Evolutionary conservation across 2,113 vertebrate species (phyloP).

Genomic region (Phocoena phocoena): DNA sequence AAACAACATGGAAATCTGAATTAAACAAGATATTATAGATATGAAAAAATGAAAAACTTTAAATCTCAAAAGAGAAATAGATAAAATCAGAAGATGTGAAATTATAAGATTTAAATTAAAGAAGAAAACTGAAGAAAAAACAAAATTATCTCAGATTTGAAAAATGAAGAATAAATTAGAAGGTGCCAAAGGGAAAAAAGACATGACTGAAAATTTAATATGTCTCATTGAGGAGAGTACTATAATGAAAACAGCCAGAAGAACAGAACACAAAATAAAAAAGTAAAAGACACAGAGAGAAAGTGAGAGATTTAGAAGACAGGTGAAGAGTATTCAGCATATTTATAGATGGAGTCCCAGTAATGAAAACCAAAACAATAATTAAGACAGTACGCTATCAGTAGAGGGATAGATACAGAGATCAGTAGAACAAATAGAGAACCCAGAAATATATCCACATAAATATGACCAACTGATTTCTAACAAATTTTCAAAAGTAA

Average conservation of each 20-base stretch:
- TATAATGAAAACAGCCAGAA: neutral
- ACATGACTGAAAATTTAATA: neutral
- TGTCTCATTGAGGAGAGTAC: neutral
- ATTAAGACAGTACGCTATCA: neutral
- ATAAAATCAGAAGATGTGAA: neutral
- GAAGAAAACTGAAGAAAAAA: neutral
- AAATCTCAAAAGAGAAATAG: neutral
- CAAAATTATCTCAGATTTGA: neutral
- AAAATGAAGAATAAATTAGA: neutral
- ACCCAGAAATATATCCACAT: neutral
- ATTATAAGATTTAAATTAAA: neutral
- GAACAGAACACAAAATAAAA: neutral
- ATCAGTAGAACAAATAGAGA: neutral
- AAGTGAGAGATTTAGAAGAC: neutral
- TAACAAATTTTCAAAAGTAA: neutral
- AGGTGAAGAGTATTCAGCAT: neutral
- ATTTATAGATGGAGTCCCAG: neutral
- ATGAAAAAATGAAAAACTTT: neutral
- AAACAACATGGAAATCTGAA: neutral
- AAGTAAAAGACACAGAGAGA: neutral
- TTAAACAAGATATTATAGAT: neutral
- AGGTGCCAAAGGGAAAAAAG: neutral
- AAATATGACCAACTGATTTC: neutral
- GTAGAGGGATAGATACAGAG: neutral
- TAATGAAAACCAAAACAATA: neutral